Conservation (phyloP, 2,113 vertebrate species). For the Onychostruthus taczanowskii region DNA sequence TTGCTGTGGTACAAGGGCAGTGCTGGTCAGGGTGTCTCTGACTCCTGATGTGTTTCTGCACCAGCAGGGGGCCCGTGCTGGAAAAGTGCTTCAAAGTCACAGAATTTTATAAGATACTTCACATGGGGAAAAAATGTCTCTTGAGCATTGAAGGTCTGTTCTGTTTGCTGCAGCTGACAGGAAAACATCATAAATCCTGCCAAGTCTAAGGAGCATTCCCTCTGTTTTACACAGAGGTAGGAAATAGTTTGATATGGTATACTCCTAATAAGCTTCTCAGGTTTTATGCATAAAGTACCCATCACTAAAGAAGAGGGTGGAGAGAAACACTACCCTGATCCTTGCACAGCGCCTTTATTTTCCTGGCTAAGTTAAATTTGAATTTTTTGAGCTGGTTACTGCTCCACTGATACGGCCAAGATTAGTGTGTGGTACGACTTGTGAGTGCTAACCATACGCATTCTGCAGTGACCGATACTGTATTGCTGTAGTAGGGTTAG, state of each 20-base stretch:
- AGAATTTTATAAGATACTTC: not conserved
- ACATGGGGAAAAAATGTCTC: not conserved
- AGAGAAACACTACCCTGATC: not conserved
- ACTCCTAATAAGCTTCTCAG: not conserved
- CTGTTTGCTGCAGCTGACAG: not conserved
- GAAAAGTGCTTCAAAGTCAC: not conserved
- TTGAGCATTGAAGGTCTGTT: not conserved
- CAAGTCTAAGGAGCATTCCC: not conserved
- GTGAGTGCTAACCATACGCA: accelerated
- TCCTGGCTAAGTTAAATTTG: not conserved
- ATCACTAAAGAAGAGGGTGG: not conserved
- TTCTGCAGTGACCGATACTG: not conserved
- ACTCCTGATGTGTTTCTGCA: not conserved
- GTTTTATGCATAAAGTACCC: not conserved
- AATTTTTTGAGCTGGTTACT: not conserved
- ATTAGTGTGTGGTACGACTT: not conserved
- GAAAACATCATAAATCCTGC: not conserved
- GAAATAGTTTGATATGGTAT: not conserved
- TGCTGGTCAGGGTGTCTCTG: not conserved
- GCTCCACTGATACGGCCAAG: not conserved
- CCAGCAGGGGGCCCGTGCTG: not conserved
- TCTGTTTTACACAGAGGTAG: not conserved
- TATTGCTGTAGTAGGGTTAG: not conserved
- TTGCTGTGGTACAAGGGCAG: not conserved
- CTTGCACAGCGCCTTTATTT: not conserved